phyloP scores from a whole-genome alignment of 2,888 invertebrate species.

The Cheilosia urbana region DNA sequence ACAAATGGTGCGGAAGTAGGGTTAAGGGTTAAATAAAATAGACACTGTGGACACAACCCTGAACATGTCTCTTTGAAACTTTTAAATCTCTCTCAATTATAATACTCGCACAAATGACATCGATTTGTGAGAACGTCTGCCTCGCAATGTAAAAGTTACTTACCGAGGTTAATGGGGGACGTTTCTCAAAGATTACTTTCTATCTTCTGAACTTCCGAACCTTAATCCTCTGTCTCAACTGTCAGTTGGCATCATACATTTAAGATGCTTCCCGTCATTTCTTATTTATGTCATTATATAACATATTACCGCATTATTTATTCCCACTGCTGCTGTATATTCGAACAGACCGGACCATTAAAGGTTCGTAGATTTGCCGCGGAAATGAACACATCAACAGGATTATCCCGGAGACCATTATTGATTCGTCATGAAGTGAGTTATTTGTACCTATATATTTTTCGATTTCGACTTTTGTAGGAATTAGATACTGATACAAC shows the following conservation, averaged over 20 bases:
- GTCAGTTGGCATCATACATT: conserved; percentile 32
- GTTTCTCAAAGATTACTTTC: conserved; percentile 40
- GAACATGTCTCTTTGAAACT: background rate
- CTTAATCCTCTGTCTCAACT: conserved; percentile 42
- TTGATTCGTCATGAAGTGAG: conserved; percentile 33
- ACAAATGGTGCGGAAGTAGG: too few relatives aligned
- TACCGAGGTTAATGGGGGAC: conserved; percentile 7
- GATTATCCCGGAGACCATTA: conserved; percentile 38
- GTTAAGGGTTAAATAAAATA: too few relatives aligned
- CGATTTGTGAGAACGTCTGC: conserved; percentile 16
- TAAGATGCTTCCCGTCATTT: conserved; percentile 13
- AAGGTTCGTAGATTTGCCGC: conserved; percentile 35
- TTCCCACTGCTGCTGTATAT: background rate
- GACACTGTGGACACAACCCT: background rate
- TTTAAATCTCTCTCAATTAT: too few relatives aligned
- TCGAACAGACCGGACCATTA: background rate
- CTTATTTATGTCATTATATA: conserved; percentile 33
- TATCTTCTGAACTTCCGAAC: conserved; percentile 30
- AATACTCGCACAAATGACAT: conserved; percentile 2
- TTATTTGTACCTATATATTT: conserved; percentile 1
- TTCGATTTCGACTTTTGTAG: conserved; percentile 5
- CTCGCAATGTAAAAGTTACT: background rate
- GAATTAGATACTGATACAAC: background rate
- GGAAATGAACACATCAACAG: conserved; percentile 54
- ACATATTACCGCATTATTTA: conserved; percentile 36